Percentiles rank a stretch among this genome's conserved stretches.
These are phyloP conservation scores for Heliconius ethilla DNA, from an alignment of 2,888 invertebrate genomes.

Conservation along the genomic window DNA sequence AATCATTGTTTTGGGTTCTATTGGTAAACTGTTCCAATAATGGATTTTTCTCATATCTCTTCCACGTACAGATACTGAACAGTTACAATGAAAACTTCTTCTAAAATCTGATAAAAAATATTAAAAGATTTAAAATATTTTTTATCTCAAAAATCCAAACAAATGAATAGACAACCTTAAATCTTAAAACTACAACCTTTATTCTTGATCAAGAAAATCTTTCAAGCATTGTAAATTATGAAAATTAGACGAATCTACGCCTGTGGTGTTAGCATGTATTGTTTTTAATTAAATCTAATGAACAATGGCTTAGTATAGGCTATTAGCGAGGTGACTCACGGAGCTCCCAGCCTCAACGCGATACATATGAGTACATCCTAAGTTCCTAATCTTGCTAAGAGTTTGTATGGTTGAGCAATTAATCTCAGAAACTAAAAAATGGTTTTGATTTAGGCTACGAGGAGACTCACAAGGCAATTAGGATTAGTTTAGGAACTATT, in stretches of 20 bases:
- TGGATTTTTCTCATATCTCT: too few species aligned
- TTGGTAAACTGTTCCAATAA: too few species aligned
- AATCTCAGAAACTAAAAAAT: too few species aligned
- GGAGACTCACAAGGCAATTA: slow-evolving; percentile 40
- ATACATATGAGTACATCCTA: background rate
- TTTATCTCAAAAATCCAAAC: background rate
- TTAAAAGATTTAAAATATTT: too few species aligned
- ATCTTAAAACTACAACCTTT: background rate
- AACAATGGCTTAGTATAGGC: slow-evolving; percentile 46
- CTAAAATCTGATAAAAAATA: too few species aligned
- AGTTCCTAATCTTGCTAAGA: background rate
- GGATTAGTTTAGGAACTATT: too few species aligned
- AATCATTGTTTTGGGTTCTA: too few species aligned
- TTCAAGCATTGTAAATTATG: slow-evolving; percentile 29
- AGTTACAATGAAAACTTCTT: too few species aligned
- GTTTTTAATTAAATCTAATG: slow-evolving; percentile 46
- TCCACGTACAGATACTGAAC: too few species aligned
- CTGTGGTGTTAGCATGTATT: slow-evolving; percentile 40
- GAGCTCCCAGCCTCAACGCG: slow-evolving; percentile 17
- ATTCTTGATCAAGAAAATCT: background rate
- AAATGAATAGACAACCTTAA: background rate
- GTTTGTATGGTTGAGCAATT: too few species aligned
- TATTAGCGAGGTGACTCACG: slow-evolving; percentile 41
- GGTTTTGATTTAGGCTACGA: slow-evolving; percentile 24
- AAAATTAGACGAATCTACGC: slow-evolving; percentile 41